These are phyloP conservation scores for Calonectris borealis DNA, from an alignment of 2,113 vertebrate species.

Conservation along the genomic window DNA sequence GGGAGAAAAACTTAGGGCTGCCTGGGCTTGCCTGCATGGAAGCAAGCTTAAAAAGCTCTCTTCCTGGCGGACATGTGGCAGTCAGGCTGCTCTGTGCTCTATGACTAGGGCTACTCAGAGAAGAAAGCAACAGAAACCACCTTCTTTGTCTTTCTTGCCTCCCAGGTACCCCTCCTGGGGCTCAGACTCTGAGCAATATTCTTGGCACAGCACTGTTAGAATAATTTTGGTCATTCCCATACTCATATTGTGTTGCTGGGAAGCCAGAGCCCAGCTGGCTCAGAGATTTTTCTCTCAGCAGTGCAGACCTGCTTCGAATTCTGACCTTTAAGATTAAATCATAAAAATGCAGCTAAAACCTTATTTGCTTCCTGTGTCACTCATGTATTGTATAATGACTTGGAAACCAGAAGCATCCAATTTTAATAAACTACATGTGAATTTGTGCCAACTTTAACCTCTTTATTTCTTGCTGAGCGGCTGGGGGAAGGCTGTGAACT, in stretches of 20 bases:
- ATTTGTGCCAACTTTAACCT: not conserved
- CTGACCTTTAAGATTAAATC: not conserved
- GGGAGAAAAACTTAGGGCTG: not conserved
- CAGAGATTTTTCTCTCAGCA: not conserved
- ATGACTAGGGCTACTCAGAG: not conserved
- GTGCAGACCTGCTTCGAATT: not conserved
- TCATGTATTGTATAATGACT: not conserved
- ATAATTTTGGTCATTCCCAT: not conserved
- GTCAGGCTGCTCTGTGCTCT: not conserved
- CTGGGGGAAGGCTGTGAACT: not conserved
- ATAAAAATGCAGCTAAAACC: slow-evolving; percentile 7
- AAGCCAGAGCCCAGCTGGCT: not conserved
- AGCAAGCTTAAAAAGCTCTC: not conserved
- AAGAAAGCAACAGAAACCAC: not conserved
- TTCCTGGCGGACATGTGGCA: not conserved
- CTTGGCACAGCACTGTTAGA: not conserved
- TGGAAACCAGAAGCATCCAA: not conserved
- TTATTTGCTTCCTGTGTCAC: not conserved
- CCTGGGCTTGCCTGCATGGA: not conserved
- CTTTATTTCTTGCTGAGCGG: not conserved
- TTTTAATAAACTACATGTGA: not conserved
- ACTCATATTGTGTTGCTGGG: not conserved
- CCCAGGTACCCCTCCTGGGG: not conserved
- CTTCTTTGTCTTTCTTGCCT: not conserved
- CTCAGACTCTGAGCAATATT: not conserved